Conservation (phyloP, 2,113 vertebrate genomes). For the Protomyctophum bolini region DNA sequence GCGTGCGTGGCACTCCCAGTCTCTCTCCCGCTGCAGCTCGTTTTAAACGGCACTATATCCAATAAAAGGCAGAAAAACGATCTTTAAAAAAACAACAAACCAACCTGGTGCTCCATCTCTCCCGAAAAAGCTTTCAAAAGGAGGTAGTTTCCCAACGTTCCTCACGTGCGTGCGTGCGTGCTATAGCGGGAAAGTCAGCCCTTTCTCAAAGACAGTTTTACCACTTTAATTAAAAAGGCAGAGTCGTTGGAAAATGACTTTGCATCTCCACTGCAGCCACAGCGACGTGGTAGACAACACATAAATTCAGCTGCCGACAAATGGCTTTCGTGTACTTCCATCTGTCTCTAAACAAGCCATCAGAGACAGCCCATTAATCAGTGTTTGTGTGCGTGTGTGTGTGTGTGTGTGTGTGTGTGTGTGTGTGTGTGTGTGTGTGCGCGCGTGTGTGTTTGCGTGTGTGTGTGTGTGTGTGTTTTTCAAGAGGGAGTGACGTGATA, state of each 20-base stretch:
- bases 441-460: background rate
- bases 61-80: too few relatives aligned
- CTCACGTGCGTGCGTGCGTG: background rate
- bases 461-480: background rate
- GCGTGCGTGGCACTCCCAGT: too few relatives aligned
- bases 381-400: background rate
- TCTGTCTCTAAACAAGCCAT: constrained; percentile 1
- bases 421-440: background rate
- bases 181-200: background rate
- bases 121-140: background rate
- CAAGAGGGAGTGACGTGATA: constrained; percentile 45
- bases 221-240: background rate
- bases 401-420: background rate
- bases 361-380: background rate
- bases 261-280: background rate
- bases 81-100: too few relatives aligned
- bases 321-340: background rate
- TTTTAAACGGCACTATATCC: too few relatives aligned
- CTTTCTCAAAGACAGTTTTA: background rate
- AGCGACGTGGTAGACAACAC: background rate
- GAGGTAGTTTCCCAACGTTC: background rate
- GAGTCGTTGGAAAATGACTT: background rate
- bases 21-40: too few relatives aligned
- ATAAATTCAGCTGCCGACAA: background rate
- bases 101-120: too few relatives aligned